Evolutionary conservation across 2,888 invertebrate genomes (phyloP).

Genomic region (Acanthopleura granulata): DNA sequence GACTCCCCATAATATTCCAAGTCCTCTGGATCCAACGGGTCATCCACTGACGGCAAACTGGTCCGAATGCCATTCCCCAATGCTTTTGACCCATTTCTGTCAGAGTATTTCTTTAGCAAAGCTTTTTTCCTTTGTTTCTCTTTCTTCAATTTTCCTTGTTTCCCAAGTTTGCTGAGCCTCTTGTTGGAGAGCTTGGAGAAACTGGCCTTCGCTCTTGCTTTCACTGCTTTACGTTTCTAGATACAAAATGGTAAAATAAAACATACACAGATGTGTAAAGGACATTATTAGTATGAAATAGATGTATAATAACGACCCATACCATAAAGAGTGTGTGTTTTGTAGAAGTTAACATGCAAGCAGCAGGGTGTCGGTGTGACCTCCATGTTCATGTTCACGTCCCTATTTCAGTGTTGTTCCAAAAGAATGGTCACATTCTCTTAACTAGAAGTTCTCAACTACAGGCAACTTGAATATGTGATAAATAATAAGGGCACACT

Average conservation of each 20-base stretch:
- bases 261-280: too few species aligned
- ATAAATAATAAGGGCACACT: too few species aligned
- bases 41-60: not conserved
- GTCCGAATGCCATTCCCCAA: not conserved
- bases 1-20: slow-evolving; percentile 42
- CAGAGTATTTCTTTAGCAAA: not conserved
- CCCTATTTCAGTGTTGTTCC: too few species aligned
- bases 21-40: slow-evolving; percentile 42
- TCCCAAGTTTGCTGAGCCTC: not conserved
- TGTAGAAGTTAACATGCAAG: too few species aligned
- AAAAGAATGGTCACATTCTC: too few species aligned
- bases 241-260: not conserved
- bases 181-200: not conserved
- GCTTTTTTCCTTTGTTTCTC: slow-evolving; percentile 5
- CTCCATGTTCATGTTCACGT: too few species aligned
- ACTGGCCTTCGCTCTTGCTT: not conserved
- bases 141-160: not conserved
- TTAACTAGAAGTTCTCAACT: too few species aligned
- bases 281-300: too few species aligned
- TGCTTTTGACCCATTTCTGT: not conserved
- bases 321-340: too few species aligned
- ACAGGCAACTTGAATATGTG: too few species aligned
- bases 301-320: too few species aligned
- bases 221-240: slow-evolving; percentile 1
- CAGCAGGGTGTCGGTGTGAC: too few species aligned